Percentiles rank a stretch among this genome's conserved stretches.
Conservation (phyloP, 2,888 invertebrate genomes). For the Bhutanitis thaidina region DNA sequence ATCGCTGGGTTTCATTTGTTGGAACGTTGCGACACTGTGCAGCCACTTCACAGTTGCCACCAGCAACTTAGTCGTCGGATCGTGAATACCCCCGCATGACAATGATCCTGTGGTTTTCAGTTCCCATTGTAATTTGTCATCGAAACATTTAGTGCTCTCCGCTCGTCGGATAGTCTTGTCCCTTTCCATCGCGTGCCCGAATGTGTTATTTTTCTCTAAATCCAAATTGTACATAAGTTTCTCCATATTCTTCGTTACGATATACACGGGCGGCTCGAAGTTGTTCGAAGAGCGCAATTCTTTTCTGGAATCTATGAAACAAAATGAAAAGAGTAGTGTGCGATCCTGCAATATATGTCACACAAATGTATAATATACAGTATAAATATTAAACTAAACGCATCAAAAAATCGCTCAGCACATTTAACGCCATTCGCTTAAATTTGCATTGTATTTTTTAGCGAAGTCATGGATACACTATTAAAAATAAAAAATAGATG, state of each 20-base stretch:
- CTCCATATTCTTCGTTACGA: slow-evolving; percentile 38
- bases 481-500: too few relatives aligned
- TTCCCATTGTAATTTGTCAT: slow-evolving; percentile 43
- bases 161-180: slow-evolving; percentile 31
- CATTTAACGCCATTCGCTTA: neutral
- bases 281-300: slow-evolving; percentile 35
- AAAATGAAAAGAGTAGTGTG: neutral
- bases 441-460: too few relatives aligned
- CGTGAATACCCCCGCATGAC: slow-evolving; percentile 75
- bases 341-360: neutral
- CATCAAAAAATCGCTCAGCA: neutral
- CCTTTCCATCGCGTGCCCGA: slow-evolving; percentile 19
- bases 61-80: slow-evolving; percentile 87
- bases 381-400: neutral
- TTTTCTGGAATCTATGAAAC: slow-evolving; percentile 33
- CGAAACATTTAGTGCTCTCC: slow-evolving; percentile 30
- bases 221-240: slow-evolving; percentile 20
- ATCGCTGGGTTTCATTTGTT: slow-evolving; percentile 82
- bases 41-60: slow-evolving; percentile 91
- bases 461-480: too few relatives aligned
- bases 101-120: slow-evolving; percentile 32
- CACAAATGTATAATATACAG: too few relatives aligned
- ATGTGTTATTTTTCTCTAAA: slow-evolving; percentile 2
- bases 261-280: slow-evolving; percentile 51
- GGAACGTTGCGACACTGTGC: slow-evolving; percentile 86